These are phyloP conservation scores for Urosaurus nigricauda DNA, from an alignment of 2,797 vertebrate genomes.

Conservation along the genomic window DNA sequence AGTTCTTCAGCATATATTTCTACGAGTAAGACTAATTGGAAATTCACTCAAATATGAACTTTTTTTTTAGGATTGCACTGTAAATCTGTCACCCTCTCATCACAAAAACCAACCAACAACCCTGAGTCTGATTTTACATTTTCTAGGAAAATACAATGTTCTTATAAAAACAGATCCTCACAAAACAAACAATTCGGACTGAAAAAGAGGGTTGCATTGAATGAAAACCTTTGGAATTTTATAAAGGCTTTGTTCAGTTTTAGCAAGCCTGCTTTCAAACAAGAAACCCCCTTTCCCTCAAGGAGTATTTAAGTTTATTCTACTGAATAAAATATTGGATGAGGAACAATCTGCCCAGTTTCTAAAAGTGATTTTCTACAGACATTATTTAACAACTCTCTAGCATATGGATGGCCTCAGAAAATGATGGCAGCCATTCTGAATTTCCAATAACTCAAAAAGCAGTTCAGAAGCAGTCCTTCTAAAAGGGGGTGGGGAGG, in stretches of 20 bases:
- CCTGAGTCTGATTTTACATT: neutral
- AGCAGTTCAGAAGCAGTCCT: neutral
- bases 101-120: neutral
- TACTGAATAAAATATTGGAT: slow-evolving; percentile 1
- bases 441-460: neutral
- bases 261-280: neutral
- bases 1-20: neutral
- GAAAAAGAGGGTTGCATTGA: too few relatives aligned
- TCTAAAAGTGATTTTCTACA: slow-evolving; percentile 5
- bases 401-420: neutral
- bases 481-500: neutral
- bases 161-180: too few relatives aligned
- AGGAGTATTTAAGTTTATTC: neutral
- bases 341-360: neutral
- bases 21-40: neutral
- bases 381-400: neutral
- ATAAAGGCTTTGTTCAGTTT: neutral
- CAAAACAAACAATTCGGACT: neutral
- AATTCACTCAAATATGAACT: neutral
- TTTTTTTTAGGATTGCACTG: neutral
- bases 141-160: too few relatives aligned
- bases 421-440: neutral
- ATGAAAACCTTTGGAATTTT: neutral
- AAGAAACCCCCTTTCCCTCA: neutral
- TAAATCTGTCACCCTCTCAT: neutral